These are phyloP conservation scores for Heliconius aoede DNA, from an alignment of 2,888 invertebrate species.

Conservation along the genomic window DNA sequence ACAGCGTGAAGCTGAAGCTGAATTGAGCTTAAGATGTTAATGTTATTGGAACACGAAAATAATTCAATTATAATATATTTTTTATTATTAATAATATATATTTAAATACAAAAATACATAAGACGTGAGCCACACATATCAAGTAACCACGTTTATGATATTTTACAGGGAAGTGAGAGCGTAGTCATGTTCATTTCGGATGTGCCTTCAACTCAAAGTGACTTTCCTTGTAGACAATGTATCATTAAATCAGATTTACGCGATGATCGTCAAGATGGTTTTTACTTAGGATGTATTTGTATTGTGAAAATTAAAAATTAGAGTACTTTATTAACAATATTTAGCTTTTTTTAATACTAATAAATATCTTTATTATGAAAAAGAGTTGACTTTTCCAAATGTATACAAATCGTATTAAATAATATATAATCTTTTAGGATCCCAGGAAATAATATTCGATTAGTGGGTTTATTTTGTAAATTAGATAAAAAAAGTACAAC, in stretches of 20 bases:
- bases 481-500: no score
- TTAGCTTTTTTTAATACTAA: not conserved
- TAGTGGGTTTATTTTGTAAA: no score
- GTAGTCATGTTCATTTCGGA: conserved; percentile 12
- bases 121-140: not conserved
- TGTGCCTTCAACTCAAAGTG: conserved; percentile 47
- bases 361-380: not conserved
- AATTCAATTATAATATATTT: no score
- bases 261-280: conserved; percentile 37
- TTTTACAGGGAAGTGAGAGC: conserved; percentile 21
- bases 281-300: not conserved
- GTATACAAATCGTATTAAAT: not conserved
- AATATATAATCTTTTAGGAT: no score
- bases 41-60: no score
- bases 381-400: not conserved
- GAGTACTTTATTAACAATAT: not conserved
- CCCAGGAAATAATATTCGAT: no score
- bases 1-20: no score
- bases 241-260: conserved; percentile 52
- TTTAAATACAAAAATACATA: not conserved
- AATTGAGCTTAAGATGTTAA: no score
- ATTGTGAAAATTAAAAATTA: not conserved
- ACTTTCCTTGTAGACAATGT: conserved; percentile 54
- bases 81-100: not conserved
- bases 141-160: conserved; percentile 2